A percentile compares a stretch with the other conserved stretches of the same genome.
These are phyloP conservation scores for Apotomis betuletana DNA, from an alignment of 2,888 invertebrate species.

Conservation along the genomic window DNA sequence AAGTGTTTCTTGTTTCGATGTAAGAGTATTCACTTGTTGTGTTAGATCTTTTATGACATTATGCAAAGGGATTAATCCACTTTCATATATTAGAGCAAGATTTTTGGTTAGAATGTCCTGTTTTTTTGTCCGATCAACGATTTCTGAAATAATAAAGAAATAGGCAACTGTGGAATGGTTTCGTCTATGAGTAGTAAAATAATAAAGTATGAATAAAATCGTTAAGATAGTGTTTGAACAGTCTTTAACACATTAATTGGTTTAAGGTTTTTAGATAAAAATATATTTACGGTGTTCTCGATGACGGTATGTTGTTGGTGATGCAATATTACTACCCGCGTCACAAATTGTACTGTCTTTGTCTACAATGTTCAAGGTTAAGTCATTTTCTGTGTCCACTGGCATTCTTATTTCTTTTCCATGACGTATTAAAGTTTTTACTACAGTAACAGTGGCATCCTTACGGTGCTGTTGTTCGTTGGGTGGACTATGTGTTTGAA, in stretches of 20 bases:
- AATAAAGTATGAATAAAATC: too few relatives aligned
- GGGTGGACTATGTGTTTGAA: constrained; percentile 57
- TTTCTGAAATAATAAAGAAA: constrained; percentile 12
- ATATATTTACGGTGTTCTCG: constrained; percentile 20
- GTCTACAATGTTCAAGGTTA: constrained; percentile 53
- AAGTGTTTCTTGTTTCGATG: constrained; percentile 54
- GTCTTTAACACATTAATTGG: too few relatives aligned
- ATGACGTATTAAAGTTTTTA: constrained; percentile 54
- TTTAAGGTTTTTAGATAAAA: background rate
- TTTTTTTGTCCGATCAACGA: constrained; percentile 5
- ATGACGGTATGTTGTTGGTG: background rate
- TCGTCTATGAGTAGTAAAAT: too few relatives aligned
- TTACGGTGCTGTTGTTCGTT: constrained; percentile 44
- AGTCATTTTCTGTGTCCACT: constrained; percentile 57
- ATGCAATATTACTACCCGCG: background rate
- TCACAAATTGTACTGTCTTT: constrained; percentile 41
- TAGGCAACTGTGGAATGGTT: background rate
- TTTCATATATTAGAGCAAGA: constrained; percentile 56
- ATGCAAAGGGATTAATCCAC: constrained; percentile 66
- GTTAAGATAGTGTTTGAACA: too few relatives aligned
- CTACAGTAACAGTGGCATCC: constrained; percentile 53
- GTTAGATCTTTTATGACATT: constrained; percentile 60
- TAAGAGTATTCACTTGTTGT: constrained; percentile 60
- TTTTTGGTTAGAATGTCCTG: constrained; percentile 38
- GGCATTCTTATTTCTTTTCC: constrained; percentile 58